These are phyloP conservation scores for Lobophora halterata DNA, from an alignment of 2,888 invertebrate genomes.

Conservation along the genomic window DNA sequence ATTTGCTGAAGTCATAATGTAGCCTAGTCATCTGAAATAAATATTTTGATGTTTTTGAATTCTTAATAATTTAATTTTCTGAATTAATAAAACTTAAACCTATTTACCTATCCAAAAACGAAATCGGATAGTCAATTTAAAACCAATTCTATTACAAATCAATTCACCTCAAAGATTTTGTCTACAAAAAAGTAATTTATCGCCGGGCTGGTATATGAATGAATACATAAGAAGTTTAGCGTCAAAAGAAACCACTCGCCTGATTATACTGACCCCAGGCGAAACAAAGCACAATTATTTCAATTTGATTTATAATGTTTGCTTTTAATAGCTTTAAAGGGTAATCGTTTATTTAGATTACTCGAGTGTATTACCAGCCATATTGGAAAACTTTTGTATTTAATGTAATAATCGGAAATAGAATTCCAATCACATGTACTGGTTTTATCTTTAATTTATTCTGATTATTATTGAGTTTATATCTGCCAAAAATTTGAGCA, in stretches of 20 bases:
- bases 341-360: constrained; percentile 60
- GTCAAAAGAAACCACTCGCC: constrained; percentile 51
- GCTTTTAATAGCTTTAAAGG: constrained; percentile 59
- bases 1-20: too few species aligned
- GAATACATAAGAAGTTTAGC: constrained; percentile 48
- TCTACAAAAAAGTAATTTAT: constrained; percentile 32
- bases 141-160: constrained; percentile 31
- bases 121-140: background rate
- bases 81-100: constrained; percentile 4
- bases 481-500: too few species aligned
- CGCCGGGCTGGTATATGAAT: constrained; percentile 33
- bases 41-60: too few species aligned
- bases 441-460: too few species aligned
- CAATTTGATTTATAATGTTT: constrained; percentile 69
- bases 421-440: too few species aligned
- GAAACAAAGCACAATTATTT: constrained; percentile 72
- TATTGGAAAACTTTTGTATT: constrained; percentile 26
- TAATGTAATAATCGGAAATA: too few species aligned
- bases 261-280: constrained; percentile 74
- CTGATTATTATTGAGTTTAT: too few species aligned
- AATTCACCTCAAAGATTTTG: constrained; percentile 30
- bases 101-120: background rate
- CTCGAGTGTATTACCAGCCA: constrained; percentile 38
- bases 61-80: too few species aligned
- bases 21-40: too few species aligned